These are phyloP conservation scores for Drosophila sp. DNA, from an alignment of 1,140 invertebrate genomes.

Conservation along the genomic window DNA sequence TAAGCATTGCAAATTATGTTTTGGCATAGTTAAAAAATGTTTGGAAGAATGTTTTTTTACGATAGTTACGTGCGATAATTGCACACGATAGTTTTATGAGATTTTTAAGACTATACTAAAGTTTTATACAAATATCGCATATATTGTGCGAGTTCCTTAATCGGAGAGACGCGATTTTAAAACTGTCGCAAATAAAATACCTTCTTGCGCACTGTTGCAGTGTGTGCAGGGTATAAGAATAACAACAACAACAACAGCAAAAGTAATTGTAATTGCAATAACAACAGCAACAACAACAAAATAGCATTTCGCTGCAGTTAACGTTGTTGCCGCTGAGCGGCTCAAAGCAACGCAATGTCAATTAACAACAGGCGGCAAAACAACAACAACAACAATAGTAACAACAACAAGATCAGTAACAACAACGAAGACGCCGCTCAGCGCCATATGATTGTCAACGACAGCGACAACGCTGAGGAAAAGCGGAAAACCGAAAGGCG, in stretches of 20 bases:
- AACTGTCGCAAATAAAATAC: no score
- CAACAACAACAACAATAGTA: slow-evolving; percentile 35
- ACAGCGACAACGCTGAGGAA: slow-evolving; percentile 35
- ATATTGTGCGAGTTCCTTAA: no score
- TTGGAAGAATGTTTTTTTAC: no score
- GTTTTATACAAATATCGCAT: no score
- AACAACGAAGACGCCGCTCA: slow-evolving; percentile 36
- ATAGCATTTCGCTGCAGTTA: slow-evolving; percentile 28
- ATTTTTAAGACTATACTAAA: no score
- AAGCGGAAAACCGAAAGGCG: slow-evolving; percentile 27
- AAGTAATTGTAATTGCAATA: slow-evolving; percentile 26
- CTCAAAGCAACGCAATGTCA: slow-evolving; percentile 79
- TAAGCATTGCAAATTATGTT: no score
- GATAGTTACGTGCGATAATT: no score
- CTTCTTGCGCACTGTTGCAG: not conserved
- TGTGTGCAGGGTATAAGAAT: not conserved
- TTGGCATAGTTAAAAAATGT: no score
- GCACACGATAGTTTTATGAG: no score
- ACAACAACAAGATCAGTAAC: not conserved
- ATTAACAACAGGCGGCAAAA: slow-evolving; percentile 78
- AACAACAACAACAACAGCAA: not conserved
- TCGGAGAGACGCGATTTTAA: no score
- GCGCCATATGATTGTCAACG: slow-evolving; percentile 72
- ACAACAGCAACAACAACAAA: slow-evolving; percentile 25
- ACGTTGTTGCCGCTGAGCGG: slow-evolving; percentile 53